These are phyloP conservation scores for Hirtodrosophila trivittata DNA, from an alignment of 2,888 invertebrate genomes.

Conservation along the genomic window DNA sequence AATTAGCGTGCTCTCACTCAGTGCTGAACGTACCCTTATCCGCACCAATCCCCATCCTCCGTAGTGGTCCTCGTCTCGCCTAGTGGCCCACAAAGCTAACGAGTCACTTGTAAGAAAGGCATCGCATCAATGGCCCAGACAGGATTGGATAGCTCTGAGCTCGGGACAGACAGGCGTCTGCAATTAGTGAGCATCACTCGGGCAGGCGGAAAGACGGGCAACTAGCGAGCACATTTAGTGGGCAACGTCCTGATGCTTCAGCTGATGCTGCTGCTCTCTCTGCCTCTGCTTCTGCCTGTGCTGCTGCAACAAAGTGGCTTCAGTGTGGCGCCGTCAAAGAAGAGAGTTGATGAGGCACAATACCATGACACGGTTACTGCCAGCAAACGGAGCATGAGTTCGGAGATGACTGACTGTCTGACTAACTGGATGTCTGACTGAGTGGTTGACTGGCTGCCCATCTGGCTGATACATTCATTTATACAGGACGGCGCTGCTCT, in stretches of 20 bases:
- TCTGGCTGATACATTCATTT: conserved; percentile 57
- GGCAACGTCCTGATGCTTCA: conserved; percentile 23
- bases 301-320: conserved; percentile 68
- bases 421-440: conserved; percentile 26
- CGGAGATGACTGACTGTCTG: conserved; percentile 16
- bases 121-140: conserved; percentile 37
- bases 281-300: conserved; percentile 3
- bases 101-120: conserved; percentile 71
- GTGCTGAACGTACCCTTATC: conserved; percentile 35
- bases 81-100: conserved; percentile 63
- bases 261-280: conserved; percentile 1
- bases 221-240: conserved; percentile 63
- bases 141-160: conserved; percentile 11
- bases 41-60: neutral
- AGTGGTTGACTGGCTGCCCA: conserved; percentile 23
- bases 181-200: conserved; percentile 66
- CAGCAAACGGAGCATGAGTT: conserved; percentile 12
- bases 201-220: conserved; percentile 25
- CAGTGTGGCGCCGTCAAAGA: conserved; percentile 40
- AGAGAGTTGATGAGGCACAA: conserved; percentile 37
- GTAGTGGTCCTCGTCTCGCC: neutral
- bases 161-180: conserved; percentile 54
- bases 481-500: conserved; percentile 44
- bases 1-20: conserved; percentile 66
- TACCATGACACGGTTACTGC: conserved; percentile 40